Base-by-base conservation (phyloP, 2,113 vertebrate genomes). In the Sigmodon hispidus region DNA sequence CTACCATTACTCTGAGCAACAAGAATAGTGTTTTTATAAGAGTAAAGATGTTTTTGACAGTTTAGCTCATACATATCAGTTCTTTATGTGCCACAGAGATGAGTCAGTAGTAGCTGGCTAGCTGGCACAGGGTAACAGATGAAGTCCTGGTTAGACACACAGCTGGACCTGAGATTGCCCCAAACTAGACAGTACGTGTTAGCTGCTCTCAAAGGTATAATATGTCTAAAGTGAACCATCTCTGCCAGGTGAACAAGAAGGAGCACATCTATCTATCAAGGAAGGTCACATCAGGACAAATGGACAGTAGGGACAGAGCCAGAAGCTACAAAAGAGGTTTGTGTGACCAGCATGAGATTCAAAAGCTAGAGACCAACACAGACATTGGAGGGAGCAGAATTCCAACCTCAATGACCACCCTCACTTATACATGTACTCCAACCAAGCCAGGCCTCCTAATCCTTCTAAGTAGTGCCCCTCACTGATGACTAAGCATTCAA, bases 201-300 rank as follows among this genome's bases (percentile, higher is more conserved):
- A 67, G 16, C 2, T 92, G 12, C 26, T 76, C 7, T 55, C 21
- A 29, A 26, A 80, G 52, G 36, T 7, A 10, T 34, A 29, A 22
- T 12, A 0, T 29, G 0, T 57, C 34, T 10, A 57, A 81, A 73
- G 52, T 55, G 24, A 6, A 0, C 50, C 9, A 5, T 12, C 1
- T 79, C 73, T 73, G n/a, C 36, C 43, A 87, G 31, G 36, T n/a
- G 17, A 81, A 45, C 31, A 31, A 22, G 88, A 5, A 87, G 29
- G 63, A 52, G 21, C 40, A 86, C 4, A 7, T 88, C 52, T 89
- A n/a, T 67, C 76, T 89, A n/a, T 67, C 76, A 63, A 43, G 19
- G 6, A 40, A 50, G 36, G 11, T 3, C 16, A 43, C 0, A 2
- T 61, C 31, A 16, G n/a, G 26, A 40, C 36, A 76, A 70, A 61